Evolutionary conservation across 2,888 invertebrate genomes (phyloP), one percentile per base, ranked within the genome.

Genomic region (Notodonta ziczac): DNA sequence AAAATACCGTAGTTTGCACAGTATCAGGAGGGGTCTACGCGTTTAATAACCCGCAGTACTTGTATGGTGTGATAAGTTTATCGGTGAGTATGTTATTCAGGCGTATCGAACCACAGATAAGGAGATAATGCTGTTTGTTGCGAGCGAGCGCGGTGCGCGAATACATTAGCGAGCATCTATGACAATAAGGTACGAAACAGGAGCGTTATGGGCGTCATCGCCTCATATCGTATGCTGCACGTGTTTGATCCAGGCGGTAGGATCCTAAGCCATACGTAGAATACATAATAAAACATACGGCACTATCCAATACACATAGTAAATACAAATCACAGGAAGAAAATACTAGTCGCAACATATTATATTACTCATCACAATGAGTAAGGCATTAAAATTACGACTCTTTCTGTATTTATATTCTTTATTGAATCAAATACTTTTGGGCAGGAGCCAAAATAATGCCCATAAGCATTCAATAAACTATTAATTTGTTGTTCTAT

Each of bases 61-160:
- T 50, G 61, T 59, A 59, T 59, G 66, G 60, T 58, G 61, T 72
- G 79, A 81, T 82, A 83, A 65, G 67, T 71, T 67, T 87, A 86
- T 87, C 85, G 77, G 66, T 61, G 59, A 70, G 70, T 76, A 72
- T 82, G 80, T 85, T 86, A 83, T 82, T 80, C 77, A 77, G 72
- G 67, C 79, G 70, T 84, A 87, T 87, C 84, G 74, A 61, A 56
- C 67, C 61, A 64, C 63, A 74, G 86, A 88, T 87, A 86, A 81
- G 65, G 51, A 71, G 84, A 86, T 86, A 85, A 83, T 72, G 68
- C 70, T 69, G 77, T 83, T 82, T 83, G 81, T 84, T 82, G 81
- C 24, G 44, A 76, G 70, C 74, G 67, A 70, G 72, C 61, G 73
- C 67, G 60, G 67, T 74, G 58, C 65, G 74, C 73, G 67, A 74